Conservation (phyloP, 2,888 invertebrate genomes). For the Drosophila emarginata region DNA sequence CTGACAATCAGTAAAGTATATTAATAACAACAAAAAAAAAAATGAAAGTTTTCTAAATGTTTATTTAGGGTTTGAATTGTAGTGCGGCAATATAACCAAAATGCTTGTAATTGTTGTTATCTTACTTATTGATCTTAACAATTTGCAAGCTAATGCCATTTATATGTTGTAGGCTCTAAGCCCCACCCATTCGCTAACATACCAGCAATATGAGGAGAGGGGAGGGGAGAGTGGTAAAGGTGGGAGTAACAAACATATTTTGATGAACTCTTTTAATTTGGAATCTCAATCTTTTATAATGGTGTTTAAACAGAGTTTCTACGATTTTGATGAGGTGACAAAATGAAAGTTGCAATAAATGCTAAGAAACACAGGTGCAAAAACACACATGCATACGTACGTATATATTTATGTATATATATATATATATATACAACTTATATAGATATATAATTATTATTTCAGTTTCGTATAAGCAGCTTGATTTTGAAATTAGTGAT, state of each 20-base stretch:
- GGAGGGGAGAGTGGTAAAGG: not conserved
- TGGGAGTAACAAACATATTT: not conserved
- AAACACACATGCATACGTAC: conserved; percentile 18
- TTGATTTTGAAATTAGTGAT: conserved; percentile 46
- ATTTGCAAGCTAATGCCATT: conserved; percentile 62
- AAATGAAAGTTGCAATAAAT: conserved; percentile 64
- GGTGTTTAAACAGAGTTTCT: conserved; percentile 8
- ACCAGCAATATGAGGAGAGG: not conserved
- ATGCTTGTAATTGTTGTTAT: conserved; percentile 12
- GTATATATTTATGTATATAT: not conserved
- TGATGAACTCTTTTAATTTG: conserved; percentile 1
- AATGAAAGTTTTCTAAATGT: conserved; percentile 62
- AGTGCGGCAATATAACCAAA: not conserved
- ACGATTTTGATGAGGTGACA: conserved; percentile 37
- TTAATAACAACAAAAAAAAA: conserved; percentile 27
- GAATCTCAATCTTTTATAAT: conserved; percentile 14
- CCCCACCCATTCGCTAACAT: not conserved
- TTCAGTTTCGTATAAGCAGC: conserved; percentile 17
- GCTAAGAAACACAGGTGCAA: conserved; percentile 4
- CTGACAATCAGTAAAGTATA: conserved; percentile 48
- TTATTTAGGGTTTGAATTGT: conserved; percentile 25
- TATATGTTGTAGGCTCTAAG: conserved; percentile 25
- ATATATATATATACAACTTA: conserved; percentile 18
- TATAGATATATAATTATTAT: conserved; percentile 10
- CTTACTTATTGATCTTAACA: conserved; percentile 41